Percentiles rank a stretch among this genome's conserved stretches.
phyloP scores from a whole-genome alignment of 2,888 invertebrate genomes.

The Embidobia sp. region DNA sequence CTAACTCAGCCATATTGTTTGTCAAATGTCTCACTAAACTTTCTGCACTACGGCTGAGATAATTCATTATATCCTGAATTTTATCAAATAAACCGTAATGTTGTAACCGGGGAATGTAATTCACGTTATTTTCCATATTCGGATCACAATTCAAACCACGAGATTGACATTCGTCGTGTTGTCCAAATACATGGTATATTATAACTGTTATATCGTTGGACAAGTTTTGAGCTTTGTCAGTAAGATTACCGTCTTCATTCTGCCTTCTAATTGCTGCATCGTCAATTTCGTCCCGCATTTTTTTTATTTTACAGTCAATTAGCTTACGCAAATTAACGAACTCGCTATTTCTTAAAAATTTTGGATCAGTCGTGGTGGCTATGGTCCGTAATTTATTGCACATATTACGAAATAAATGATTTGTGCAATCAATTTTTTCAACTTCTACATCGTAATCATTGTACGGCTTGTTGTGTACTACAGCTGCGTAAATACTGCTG shows the following conservation, averaged over 20 bases:
- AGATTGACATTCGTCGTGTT: slow-evolving; percentile 49
- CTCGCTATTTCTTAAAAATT: neutral
- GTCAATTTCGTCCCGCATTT: neutral
- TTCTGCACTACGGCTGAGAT: neutral
- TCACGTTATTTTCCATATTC: neutral
- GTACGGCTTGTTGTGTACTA: slow-evolving; percentile 45
- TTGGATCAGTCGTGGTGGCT: neutral
- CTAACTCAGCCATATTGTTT: slow-evolving; percentile 25
- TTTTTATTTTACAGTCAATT: neutral
- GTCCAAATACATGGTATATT: slow-evolving; percentile 60
- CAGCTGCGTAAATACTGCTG: slow-evolving; percentile 38
- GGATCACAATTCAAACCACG: neutral
- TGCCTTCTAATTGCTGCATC: neutral
- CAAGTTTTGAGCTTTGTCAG: neutral
- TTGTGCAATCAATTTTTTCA: slow-evolving; percentile 51
- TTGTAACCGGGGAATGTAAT: slow-evolving; percentile 20
- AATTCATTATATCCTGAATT: neutral
- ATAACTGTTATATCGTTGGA: slow-evolving; percentile 56
- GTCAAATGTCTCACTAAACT: slow-evolving; percentile 7
- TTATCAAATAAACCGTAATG: slow-evolving; percentile 32
- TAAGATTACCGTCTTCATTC: neutral
- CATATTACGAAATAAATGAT: slow-evolving; percentile 51
- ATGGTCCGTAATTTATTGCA: slow-evolving; percentile 2
- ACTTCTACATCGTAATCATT: slow-evolving; percentile 38
- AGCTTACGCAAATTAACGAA: neutral